A percentile compares a stretch with the other conserved stretches of the same genome.
These are phyloP conservation scores for Drosophila monieri DNA, from an alignment of 2,888 invertebrate species.

Conservation along the genomic window DNA sequence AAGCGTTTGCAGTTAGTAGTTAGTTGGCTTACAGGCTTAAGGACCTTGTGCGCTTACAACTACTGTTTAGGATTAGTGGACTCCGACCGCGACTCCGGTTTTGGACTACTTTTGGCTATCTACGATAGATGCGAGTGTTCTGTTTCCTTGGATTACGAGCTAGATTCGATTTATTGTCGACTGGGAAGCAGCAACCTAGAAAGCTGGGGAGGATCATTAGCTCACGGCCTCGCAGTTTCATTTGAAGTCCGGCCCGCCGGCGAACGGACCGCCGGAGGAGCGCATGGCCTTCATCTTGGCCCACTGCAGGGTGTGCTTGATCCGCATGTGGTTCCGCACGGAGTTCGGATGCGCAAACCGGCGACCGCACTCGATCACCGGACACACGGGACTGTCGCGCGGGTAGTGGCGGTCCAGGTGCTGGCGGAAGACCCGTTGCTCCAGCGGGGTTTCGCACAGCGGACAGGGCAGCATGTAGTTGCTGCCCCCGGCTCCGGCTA, in stretches of 20 bases:
- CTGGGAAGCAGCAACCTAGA: slow-evolving; percentile 75
- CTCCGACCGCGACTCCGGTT: slow-evolving; percentile 13
- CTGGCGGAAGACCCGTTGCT: slow-evolving; percentile 88
- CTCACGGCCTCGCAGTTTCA: slow-evolving; percentile 81
- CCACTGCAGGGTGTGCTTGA: slow-evolving; percentile 92
- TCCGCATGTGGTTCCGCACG: slow-evolving; percentile 93
- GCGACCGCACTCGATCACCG: slow-evolving; percentile 90
- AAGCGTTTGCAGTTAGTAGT: slow-evolving; percentile 18
- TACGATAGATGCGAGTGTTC: slow-evolving; percentile 68
- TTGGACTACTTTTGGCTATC: slow-evolving; percentile 59
- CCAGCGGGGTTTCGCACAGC: slow-evolving; percentile 88
- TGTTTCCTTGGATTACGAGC: slow-evolving; percentile 42
- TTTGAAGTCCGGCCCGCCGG: slow-evolving; percentile 84
- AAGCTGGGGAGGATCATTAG: slow-evolving; percentile 70
- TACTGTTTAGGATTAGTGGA: slow-evolving; percentile 31
- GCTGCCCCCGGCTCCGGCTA: slow-evolving; percentile 47
- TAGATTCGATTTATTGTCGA: slow-evolving; percentile 62
- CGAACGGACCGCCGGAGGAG: slow-evolving; percentile 84
- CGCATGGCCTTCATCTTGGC: slow-evolving; percentile 91
- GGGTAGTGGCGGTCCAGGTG: slow-evolving; percentile 94
- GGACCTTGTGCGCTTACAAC: slow-evolving; percentile 39
- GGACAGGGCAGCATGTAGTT: slow-evolving; percentile 87
- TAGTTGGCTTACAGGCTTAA: slow-evolving; percentile 20
- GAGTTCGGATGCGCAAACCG: slow-evolving; percentile 93
- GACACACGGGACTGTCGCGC: slow-evolving; percentile 92